These are phyloP conservation scores for Taxidea taxus DNA, from an alignment of 2,113 vertebrate species.

Conservation along the genomic window DNA sequence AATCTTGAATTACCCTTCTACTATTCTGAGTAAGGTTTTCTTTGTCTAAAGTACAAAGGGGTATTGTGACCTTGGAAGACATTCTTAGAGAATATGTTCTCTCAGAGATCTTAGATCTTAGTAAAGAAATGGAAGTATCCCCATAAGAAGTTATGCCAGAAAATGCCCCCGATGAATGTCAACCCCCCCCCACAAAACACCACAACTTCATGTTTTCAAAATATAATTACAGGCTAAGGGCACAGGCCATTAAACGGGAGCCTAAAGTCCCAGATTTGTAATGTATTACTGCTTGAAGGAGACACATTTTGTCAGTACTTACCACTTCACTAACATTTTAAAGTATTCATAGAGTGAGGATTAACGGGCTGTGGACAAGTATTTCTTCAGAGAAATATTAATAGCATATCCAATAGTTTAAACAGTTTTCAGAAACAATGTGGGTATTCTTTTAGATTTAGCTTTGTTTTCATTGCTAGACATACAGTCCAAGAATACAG, in stretches of 20 bases:
- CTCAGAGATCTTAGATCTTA: background rate
- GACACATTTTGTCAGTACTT: constrained; percentile 9
- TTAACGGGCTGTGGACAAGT: background rate
- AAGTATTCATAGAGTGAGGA: background rate
- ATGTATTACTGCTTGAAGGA: background rate
- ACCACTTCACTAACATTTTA: background rate
- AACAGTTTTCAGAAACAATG: background rate
- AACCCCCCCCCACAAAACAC: background rate
- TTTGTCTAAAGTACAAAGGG: background rate
- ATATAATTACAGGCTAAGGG: background rate
- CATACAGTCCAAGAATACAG: background rate
- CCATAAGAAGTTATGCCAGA: background rate
- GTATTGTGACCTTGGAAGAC: background rate
- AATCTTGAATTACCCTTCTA: background rate
- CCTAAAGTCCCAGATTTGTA: background rate
- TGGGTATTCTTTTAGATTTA: constrained; percentile 11
- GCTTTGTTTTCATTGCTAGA: background rate
- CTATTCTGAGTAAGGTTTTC: constrained; percentile 1
- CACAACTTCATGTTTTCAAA: background rate
- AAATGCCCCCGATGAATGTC: background rate
- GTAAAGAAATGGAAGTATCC: constrained; percentile 20
- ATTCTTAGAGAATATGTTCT: background rate
- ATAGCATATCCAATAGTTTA: background rate
- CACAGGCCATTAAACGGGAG: constrained; percentile 5
- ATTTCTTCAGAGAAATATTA: background rate